These are phyloP conservation scores for Leucophora obtusa DNA, from an alignment of 2,888 invertebrate species.

Conservation along the genomic window DNA sequence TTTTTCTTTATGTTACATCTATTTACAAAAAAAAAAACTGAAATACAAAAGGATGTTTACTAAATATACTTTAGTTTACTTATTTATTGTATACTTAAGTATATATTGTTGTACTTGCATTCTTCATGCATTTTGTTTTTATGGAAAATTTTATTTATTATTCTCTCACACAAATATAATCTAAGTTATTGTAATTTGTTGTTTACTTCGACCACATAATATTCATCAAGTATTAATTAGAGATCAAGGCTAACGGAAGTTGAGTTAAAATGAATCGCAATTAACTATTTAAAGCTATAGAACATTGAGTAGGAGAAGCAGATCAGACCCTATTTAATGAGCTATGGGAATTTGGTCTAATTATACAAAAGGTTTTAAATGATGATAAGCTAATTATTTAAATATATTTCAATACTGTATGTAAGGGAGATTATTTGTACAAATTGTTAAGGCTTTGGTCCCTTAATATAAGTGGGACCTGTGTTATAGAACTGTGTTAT, in stretches of 20 bases:
- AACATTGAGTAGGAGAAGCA: not conserved
- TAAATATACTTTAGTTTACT: conserved; percentile 43
- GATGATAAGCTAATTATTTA: too few species aligned
- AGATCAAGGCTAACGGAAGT: conserved; percentile 75
- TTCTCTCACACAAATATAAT: conserved; percentile 56
- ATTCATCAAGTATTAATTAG: conserved; percentile 68
- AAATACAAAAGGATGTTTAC: conserved; percentile 52
- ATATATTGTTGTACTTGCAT: not conserved
- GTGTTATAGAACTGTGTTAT: too few species aligned
- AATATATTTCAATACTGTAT: too few species aligned
- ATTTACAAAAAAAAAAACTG: conserved; percentile 38
- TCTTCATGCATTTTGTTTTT: conserved; percentile 2
- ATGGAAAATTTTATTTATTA: conserved; percentile 2
- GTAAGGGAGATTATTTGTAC: too few species aligned
- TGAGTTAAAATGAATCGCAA: conserved; percentile 54
- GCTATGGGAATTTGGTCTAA: not conserved
- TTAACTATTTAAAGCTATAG: conserved; percentile 25
- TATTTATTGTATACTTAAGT: conserved; percentile 17
- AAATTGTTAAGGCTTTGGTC: too few species aligned
- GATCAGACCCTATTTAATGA: not conserved
- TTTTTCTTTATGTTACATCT: conserved; percentile 42
- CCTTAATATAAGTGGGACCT: too few species aligned
- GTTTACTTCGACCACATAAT: conserved; percentile 18
- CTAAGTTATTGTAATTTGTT: conserved; percentile 49
- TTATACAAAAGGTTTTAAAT: not conserved